These are phyloP conservation scores for Lithobates pipiens DNA, from an alignment of 2,797 vertebrate species.

Conservation along the genomic window DNA sequence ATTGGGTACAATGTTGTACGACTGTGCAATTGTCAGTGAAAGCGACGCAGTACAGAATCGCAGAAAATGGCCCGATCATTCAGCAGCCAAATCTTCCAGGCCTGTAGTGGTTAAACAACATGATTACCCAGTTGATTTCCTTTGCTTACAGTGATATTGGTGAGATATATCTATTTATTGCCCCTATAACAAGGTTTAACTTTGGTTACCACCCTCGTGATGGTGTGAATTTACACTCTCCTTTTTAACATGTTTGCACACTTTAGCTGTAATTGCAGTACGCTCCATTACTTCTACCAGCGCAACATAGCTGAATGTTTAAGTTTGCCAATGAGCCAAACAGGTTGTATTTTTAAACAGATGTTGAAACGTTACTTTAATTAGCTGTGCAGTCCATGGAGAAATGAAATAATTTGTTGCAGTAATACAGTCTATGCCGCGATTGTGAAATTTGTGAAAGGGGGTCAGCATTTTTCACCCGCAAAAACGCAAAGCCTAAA, in stretches of 20 bases:
- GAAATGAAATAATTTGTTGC: conserved; percentile 53
- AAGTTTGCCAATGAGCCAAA: conserved; percentile 55
- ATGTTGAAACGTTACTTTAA: conserved; percentile 39
- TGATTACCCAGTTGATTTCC: background rate
- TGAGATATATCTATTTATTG: background rate
- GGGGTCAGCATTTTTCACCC: conserved; percentile 6
- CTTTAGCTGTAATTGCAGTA: conserved; percentile 33
- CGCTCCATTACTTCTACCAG: conserved; percentile 50
- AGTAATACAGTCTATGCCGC: conserved; percentile 15
- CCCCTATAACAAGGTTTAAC: background rate
- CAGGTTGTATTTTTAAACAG: conserved; percentile 45
- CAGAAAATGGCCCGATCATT: no score
- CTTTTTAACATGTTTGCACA: conserved; percentile 42
- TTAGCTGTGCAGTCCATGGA: conserved; percentile 36
- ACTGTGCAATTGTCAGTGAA: no score
- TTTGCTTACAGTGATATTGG: background rate
- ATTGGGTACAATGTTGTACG: no score
- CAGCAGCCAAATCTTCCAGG: no score
- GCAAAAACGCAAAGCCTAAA: background rate
- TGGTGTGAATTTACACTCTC: conserved; percentile 29
- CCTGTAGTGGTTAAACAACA: background rate
- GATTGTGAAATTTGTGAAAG: background rate
- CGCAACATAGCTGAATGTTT: conserved; percentile 41
- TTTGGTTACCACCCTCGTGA: background rate
- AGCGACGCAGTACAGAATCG: no score